A percentile compares a stretch with the other conserved stretches of the same genome.
phyloP scores from a whole-genome alignment of 2,797 vertebrate genomes.

The Anas capensis region DNA sequence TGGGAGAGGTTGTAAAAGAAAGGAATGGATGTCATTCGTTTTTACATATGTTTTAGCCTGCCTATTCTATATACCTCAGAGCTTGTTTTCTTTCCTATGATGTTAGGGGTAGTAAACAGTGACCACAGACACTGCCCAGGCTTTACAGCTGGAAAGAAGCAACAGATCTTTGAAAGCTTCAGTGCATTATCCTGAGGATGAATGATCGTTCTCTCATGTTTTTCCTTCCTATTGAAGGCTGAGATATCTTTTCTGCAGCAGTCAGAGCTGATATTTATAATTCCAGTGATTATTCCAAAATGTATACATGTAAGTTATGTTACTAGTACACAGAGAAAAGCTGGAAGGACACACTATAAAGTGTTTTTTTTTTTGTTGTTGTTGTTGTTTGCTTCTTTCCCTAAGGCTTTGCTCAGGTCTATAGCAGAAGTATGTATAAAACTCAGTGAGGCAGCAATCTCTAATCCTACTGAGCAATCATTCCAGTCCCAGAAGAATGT shows the following conservation, averaged over 20 bases:
- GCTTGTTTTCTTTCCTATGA: not conserved
- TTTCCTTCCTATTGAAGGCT: not conserved
- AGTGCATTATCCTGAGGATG: not conserved
- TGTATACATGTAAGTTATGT: not conserved
- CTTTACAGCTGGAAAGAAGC: not conserved
- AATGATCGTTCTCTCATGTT: not conserved
- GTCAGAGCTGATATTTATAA: not conserved
- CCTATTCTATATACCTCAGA: not conserved
- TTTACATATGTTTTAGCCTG: not conserved
- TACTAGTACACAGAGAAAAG: not conserved
- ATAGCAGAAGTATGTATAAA: fast-evolving
- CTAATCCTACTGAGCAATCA: slow-evolving; percentile 33
- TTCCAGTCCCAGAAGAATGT: slow-evolving; percentile 6
- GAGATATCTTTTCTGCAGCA: not conserved
- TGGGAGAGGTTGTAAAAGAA: not conserved
- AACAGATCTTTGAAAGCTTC: not conserved
- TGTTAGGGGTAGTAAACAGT: not conserved
- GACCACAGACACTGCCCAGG: not conserved
- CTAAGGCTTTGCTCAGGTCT: not conserved
- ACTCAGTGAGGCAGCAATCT: not conserved
- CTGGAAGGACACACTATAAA: not conserved
- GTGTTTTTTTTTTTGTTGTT: not conserved
- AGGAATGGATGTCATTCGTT: not conserved
- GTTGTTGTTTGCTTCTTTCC: not conserved
- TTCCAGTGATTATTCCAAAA: slow-evolving; percentile 19